Conservation (phyloP, 2,888 invertebrate genomes). For the Agonopterix arenella region DNA sequence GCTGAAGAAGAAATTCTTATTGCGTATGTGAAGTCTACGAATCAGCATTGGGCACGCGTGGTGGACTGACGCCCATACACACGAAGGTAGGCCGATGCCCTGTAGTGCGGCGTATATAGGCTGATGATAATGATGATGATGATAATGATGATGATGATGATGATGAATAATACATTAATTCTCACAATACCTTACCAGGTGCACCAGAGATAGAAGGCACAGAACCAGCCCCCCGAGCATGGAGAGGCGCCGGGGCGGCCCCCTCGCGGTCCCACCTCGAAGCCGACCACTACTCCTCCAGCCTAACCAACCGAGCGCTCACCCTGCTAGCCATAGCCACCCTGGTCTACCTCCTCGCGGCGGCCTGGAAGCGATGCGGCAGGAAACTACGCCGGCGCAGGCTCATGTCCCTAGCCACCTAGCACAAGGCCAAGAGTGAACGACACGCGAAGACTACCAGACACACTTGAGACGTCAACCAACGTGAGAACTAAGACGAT, state of each 20-base stretch:
- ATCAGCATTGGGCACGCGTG: no score
- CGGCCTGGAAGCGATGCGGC: conserved; percentile 51
- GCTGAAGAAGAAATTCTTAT: no score
- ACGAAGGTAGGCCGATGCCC: no score
- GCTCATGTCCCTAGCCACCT: conserved; percentile 55
- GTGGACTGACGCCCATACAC: no score
- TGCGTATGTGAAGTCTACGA: no score
- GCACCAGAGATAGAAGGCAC: conserved; percentile 64
- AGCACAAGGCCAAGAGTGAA: conserved; percentile 24
- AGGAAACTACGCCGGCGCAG: conserved; percentile 49
- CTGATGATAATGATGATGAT: no score
- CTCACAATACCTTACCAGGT: conserved; percentile 27
- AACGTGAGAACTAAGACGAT: not conserved
- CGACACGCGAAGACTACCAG: not conserved
- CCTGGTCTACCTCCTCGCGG: conserved; percentile 36
- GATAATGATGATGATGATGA: no score
- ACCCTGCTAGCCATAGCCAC: conserved; percentile 34
- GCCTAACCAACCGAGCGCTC: conserved; percentile 29
- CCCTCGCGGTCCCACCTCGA: conserved; percentile 31
- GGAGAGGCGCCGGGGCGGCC: conserved; percentile 70
- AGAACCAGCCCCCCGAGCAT: conserved; percentile 71
- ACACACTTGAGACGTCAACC: not conserved
- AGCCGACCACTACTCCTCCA: conserved; percentile 26
- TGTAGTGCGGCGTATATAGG: no score
- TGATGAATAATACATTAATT: no score